A percentile compares a stretch with the other conserved stretches of the same genome.
These are phyloP conservation scores for Punctoribates punctum DNA, from an alignment of 2,888 invertebrate species.

Conservation along the genomic window DNA sequence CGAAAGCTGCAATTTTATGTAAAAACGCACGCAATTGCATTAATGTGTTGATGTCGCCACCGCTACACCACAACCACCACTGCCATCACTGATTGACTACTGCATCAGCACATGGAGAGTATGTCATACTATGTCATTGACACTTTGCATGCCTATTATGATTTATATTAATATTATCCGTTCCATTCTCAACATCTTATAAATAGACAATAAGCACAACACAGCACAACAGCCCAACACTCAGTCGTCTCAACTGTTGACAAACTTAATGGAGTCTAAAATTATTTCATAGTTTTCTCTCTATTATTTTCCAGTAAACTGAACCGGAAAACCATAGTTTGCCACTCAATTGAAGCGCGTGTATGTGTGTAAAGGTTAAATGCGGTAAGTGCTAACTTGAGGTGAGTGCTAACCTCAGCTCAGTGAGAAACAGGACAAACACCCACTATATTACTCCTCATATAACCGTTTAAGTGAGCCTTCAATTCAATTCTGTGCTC, in stretches of 20 bases:
- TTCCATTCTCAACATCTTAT: slow-evolving; percentile 16
- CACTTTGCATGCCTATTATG: slow-evolving; percentile 32
- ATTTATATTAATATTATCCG: slow-evolving; percentile 17
- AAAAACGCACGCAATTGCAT: slow-evolving; percentile 37
- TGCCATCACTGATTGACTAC: neutral
- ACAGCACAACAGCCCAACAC: neutral
- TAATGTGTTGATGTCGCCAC: slow-evolving; percentile 24
- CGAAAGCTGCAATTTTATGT: slow-evolving; percentile 34
- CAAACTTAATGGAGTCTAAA: slow-evolving; percentile 34
- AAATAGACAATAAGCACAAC: neutral
- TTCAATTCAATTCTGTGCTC: slow-evolving; percentile 5
- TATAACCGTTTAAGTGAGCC: neutral
- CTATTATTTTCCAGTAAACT: slow-evolving; percentile 39
- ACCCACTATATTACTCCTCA: slow-evolving; percentile 20
- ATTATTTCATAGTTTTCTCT: slow-evolving; percentile 23
- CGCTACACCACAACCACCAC: neutral
- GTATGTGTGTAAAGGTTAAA: slow-evolving; percentile 29
- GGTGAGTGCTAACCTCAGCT: too few relatives aligned
- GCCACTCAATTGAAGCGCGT: slow-evolving; percentile 31
- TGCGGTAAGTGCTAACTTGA: neutral
- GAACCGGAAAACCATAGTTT: slow-evolving; percentile 37
- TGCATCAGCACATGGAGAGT: neutral
- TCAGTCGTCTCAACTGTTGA: slow-evolving; percentile 19
- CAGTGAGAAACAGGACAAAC: slow-evolving; percentile 7
- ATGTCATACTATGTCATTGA: slow-evolving; percentile 16